Evolutionary conservation across 2,888 invertebrate genomes (phyloP), one percentile per base, ranked within the genome.

Genomic region (Nyleta sp.): DNA sequence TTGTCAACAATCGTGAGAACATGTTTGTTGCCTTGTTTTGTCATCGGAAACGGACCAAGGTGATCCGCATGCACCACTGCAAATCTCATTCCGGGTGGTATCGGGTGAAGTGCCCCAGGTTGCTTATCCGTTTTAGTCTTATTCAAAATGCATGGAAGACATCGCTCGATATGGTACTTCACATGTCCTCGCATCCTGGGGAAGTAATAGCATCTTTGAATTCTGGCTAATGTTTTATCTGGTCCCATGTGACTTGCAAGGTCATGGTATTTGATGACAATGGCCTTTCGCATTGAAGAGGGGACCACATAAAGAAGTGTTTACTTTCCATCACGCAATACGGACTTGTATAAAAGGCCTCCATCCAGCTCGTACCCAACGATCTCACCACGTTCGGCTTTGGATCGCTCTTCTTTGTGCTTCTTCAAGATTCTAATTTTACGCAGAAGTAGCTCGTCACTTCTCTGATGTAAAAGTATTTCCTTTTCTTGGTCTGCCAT

Each of bases 151-250:
- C 35, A 85, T 18, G 81, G 71, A 2, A 84, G 13, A 62, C 84
- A 84, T 8, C 57, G 22, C 1, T 40, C 7, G 8, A 84, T 76
- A 44, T 83, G 81, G 1, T 44, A 13, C 33, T 70, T 40, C 0
- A 81, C 59, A 62, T 84, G 83, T 10, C 78, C 33, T 17, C 73
- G 50, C 65, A 82, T 70, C 0, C 78, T 64, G 0, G 75, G 71
- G 20, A 84, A 83, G 48, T 80, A 78, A 52, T 83, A 85, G 13
- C 65, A 40, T 2, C 57, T 6, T 1, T 50, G 24, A 7, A 84
- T 28, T 17, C 52, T 44, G 3, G 28, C 53, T 0, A 80, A n/a
- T 6, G 75, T 81, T 52, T 74, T 48, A 4, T 83, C 82, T 3
- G 13, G 17, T 40, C 40, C 40, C 4, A 80, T 13, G 11, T 28